Percentiles rank a stretch among this genome's conserved stretches.
phyloP scores from a whole-genome alignment of 2,113 vertebrate species.

The Cricetomys ansorgei region DNA sequence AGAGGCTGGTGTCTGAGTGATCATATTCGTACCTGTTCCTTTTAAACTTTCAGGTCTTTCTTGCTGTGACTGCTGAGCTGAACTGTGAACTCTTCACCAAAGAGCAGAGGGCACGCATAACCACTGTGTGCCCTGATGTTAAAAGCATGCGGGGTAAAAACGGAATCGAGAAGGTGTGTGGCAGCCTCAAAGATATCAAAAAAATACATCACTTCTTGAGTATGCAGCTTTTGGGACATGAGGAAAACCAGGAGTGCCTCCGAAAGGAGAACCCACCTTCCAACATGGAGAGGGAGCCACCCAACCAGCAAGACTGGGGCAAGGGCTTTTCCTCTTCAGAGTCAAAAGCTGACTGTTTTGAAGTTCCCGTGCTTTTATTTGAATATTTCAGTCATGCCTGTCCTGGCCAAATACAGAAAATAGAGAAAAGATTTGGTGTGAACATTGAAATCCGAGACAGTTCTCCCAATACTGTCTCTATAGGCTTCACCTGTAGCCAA shows the following conservation, averaged over 20 bases:
- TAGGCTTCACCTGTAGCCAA: constrained; percentile 59
- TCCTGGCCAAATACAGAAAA: constrained; percentile 56
- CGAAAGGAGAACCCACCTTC: background rate
- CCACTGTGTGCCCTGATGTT: constrained; percentile 78
- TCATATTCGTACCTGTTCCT: constrained; percentile 60
- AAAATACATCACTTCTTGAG: constrained; percentile 81
- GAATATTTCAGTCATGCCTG: constrained; percentile 81
- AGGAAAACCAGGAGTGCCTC: background rate
- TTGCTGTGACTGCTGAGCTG: constrained; percentile 82
- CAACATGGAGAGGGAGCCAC: background rate
- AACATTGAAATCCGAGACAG: background rate
- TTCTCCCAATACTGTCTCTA: accelerated
- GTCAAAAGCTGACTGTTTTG: background rate
- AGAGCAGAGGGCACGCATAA: constrained; percentile 79
- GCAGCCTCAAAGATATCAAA: constrained; percentile 85
- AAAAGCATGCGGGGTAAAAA: constrained; percentile 1
- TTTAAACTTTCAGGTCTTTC: constrained; percentile 86
- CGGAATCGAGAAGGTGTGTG: constrained; percentile 79
- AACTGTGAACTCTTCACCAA: constrained; percentile 82
- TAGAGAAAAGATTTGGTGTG: constrained; percentile 28
- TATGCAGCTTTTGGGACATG: constrained; percentile 68
- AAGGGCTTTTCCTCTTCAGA: background rate
- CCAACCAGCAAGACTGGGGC: background rate
- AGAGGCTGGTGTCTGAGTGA: background rate
- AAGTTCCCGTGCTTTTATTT: constrained; percentile 68